Evolutionary conservation across 2,113 vertebrate genomes (phyloP).

Genomic region (Oncorhynchus masou): DNA sequence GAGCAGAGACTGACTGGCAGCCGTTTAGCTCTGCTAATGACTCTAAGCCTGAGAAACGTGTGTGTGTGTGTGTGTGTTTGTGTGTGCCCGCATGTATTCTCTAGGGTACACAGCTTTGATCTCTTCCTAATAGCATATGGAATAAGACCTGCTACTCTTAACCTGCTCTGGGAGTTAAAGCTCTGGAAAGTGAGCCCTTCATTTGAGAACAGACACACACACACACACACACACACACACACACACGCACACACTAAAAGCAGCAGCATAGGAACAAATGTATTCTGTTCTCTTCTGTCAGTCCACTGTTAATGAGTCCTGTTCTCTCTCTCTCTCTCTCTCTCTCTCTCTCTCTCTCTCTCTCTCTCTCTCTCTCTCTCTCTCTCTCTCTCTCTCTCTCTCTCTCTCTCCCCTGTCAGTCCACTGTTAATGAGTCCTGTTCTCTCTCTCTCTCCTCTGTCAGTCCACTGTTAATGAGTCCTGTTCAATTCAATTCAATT

Average conservation of each 20-base stretch:
- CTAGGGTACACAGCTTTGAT: conserved; percentile 22
- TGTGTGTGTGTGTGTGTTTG: conserved; percentile 6
- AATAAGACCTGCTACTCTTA: conserved; percentile 3
- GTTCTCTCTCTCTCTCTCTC: background rate
- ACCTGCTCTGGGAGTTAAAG: conserved; percentile 16
- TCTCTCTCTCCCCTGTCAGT: background rate
- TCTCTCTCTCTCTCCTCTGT: background rate
- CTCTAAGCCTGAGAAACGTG: conserved; percentile 2
- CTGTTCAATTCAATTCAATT: too few species aligned
- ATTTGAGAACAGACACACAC: conserved; percentile 15
- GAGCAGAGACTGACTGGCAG: background rate
- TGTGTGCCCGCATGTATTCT: conserved; percentile 1
- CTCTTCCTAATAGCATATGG: conserved; percentile 28
- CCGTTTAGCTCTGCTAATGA: conserved; percentile 13
- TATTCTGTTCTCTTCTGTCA: background rate
- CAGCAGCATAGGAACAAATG: background rate
- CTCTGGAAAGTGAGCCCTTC: conserved; percentile 17
- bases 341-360: background rate
- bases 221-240: background rate
- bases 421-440: background rate
- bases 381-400: too few species aligned
- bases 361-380: background rate
- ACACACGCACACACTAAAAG: background rate
- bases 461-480: background rate
- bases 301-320: background rate